Conservation (phyloP, 2,888 invertebrate genomes). For the Galerucella calmariensis region DNA sequence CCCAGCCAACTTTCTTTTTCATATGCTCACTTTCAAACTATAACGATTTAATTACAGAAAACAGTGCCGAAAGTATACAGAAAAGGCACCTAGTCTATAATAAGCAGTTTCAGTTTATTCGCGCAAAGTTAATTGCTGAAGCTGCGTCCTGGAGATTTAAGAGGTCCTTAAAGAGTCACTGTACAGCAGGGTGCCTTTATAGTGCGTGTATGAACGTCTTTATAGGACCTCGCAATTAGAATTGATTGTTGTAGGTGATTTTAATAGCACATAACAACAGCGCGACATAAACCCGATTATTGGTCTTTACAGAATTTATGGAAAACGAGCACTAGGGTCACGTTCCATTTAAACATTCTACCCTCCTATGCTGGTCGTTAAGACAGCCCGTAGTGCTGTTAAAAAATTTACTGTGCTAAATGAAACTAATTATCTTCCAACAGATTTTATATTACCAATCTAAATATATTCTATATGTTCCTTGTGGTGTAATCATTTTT, state of each 20-base stretch:
- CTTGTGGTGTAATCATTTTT: too few species aligned
- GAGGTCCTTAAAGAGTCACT: constrained; percentile 60
- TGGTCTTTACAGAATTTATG: constrained; percentile 59
- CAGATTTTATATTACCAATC: neutral
- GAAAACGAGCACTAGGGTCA: constrained; percentile 44
- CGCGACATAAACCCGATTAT: constrained; percentile 62
- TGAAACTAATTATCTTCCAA: constrained; percentile 31
- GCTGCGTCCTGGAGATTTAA: constrained; percentile 58
- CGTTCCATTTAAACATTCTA: constrained; percentile 32
- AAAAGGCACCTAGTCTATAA: constrained; percentile 33
- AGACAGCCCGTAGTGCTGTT: constrained; percentile 8
- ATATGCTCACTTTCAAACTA: too few species aligned
- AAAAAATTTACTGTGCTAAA: constrained; percentile 31
- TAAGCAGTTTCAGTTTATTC: constrained; percentile 57
- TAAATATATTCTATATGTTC: too few species aligned
- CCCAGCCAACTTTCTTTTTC: neutral
- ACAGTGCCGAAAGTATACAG: neutral
- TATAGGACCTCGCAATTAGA: constrained; percentile 64
- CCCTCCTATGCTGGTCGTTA: constrained; percentile 5
- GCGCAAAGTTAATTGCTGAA: constrained; percentile 59
- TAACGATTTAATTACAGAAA: too few species aligned
- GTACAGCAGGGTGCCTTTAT: constrained; percentile 60
- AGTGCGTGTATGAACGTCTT: constrained; percentile 58
- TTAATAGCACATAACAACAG: constrained; percentile 61
- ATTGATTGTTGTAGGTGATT: constrained; percentile 65